Conservation (phyloP, 2,888 invertebrate species). For the Erebia palarica region DNA sequence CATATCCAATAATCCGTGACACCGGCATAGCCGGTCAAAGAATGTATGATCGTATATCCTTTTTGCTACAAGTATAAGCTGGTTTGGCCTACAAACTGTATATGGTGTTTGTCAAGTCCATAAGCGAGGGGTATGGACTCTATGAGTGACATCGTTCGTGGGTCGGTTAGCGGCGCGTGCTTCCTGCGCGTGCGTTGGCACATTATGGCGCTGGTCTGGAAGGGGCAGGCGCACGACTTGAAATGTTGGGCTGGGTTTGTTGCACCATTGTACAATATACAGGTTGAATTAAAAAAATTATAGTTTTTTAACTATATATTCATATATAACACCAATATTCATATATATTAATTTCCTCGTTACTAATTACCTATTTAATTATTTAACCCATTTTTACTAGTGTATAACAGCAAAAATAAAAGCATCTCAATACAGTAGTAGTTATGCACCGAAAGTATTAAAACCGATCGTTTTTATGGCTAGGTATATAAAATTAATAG, state of each 20-base stretch:
- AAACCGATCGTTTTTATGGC: too few relatives aligned
- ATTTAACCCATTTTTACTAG: too few relatives aligned
- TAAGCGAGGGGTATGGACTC: slow-evolving; percentile 53
- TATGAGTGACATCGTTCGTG: slow-evolving; percentile 46
- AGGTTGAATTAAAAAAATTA: slow-evolving; percentile 44
- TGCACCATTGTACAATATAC: slow-evolving; percentile 48
- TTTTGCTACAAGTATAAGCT: slow-evolving; percentile 15
- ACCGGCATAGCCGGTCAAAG: neutral
- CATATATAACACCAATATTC: too few relatives aligned
- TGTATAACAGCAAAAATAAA: too few relatives aligned
- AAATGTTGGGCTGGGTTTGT: slow-evolving; percentile 51
- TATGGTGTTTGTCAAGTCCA: slow-evolving; percentile 59
- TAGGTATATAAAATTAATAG: too few relatives aligned
- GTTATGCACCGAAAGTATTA: too few relatives aligned
- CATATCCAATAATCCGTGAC: neutral
- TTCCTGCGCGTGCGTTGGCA: slow-evolving; percentile 62
- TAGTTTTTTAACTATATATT: too few relatives aligned
- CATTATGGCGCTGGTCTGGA: slow-evolving; percentile 38
- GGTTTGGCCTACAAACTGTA: slow-evolving; percentile 59
- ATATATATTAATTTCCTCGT: too few relatives aligned
- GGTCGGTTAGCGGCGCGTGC: slow-evolving; percentile 63
- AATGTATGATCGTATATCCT: slow-evolving; percentile 9
- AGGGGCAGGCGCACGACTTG: slow-evolving; percentile 61
- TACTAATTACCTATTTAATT: too few relatives aligned
- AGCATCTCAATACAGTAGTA: too few relatives aligned